Evolutionary conservation across 2,888 invertebrate genomes (phyloP), one percentile per base, ranked within the genome.

Genomic region (Zeuzera pyrina): DNA sequence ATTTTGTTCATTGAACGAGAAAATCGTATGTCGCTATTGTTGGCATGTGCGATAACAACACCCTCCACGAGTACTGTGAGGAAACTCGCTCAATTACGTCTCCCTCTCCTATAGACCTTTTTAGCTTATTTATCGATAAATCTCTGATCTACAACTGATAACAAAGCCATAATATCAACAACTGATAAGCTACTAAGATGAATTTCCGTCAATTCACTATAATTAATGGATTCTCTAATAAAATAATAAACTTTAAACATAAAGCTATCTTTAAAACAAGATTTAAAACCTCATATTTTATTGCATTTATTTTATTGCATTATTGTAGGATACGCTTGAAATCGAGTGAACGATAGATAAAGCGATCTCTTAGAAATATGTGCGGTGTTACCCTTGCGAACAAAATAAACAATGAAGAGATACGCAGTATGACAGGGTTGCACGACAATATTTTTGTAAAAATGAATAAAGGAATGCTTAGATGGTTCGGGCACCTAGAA

Each of bases 1-100:
- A n/a, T n/a, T n/a, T n/a, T n/a, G n/a, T n/a, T n/a, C n/a, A n/a
- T n/a, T n/a, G n/a, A n/a, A n/a, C n/a, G n/a, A 1, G 0, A 24
- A 0, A 30, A 2, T 62, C 27, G 49, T 76, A 42, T 67, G 67
- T 73, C 51, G 34, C 49, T 22, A 40, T 53, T 51, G 49, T 58
- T 45, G 52, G 51, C 52, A 56, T 49, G 48, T 44, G 49, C 64
- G 64, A 64, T 67, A 70, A 64, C 60, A 63, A 47, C 58, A 49
- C 60, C 60, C 67, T 58, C 45, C 51, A 42, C 43, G 51, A 52
- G 54, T 52, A 57, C 64, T 56, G 67, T 58, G 66, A 62, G 72
- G 78, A 77, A 79, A 78, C 70, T 73, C 61, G 67, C 76, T 70
- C 77, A 81, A 81, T 81, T 81, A 78, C 77, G 66, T 68, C 65